A percentile compares a stretch with the other conserved stretches of the same genome.
Conservation (phyloP, 2,888 invertebrate species). For the Calliphora vomitoria region DNA sequence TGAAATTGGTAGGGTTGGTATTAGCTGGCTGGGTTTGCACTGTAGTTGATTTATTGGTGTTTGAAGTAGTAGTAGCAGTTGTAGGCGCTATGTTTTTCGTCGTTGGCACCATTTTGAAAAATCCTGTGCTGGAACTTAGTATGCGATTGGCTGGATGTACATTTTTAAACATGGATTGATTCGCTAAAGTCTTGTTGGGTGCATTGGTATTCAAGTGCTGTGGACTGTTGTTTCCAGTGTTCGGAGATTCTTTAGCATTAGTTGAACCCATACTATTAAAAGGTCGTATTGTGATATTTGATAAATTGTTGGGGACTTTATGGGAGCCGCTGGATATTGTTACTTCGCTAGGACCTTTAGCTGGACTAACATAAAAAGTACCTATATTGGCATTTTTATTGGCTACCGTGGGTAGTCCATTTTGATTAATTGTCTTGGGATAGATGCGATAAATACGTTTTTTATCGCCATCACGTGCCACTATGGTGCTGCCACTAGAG, state of each 20-base stretch:
- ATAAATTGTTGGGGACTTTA: not conserved
- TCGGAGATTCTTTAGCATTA: not conserved
- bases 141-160: slow-evolving; percentile 45
- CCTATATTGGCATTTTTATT: slow-evolving; percentile 23
- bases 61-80: not conserved
- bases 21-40: not conserved
- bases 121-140: slow-evolving; percentile 41
- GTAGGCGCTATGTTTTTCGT: not conserved
- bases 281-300: not conserved
- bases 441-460: slow-evolving; percentile 73
- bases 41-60: not conserved
- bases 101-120: slow-evolving; percentile 41
- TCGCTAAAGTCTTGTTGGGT: not conserved
- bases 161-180: slow-evolving; percentile 31
- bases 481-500: slow-evolving; percentile 34
- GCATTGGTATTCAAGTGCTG: not conserved
- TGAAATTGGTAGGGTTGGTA: not conserved
- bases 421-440: slow-evolving; percentile 47
- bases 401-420: not conserved
- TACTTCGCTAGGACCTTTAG: not conserved
- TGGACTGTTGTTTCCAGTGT: too few relatives aligned
- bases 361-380: slow-evolving; percentile 38
- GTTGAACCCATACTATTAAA: not conserved
- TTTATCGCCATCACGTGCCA: slow-evolving; percentile 66
- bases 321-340: not conserved